Percentiles rank a stretch among this genome's conserved stretches.
These are phyloP conservation scores for Holotrichia oblita DNA, from an alignment of 1,140 invertebrate species.

Conservation along the genomic window DNA sequence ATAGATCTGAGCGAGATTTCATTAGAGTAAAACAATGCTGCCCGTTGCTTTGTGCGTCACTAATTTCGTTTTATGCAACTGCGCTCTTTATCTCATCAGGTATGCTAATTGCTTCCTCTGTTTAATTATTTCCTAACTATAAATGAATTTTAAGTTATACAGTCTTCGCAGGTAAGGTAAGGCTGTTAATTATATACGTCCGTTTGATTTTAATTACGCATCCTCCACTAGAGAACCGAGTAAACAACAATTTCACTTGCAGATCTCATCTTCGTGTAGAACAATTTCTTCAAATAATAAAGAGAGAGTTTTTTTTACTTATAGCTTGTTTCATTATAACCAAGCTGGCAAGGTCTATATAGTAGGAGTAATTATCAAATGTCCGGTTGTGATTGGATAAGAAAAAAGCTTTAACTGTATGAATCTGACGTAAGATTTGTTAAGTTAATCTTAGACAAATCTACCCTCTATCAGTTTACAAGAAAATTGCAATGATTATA, in stretches of 20 bases:
- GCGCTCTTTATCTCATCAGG: conserved; percentile 3
- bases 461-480: too few relatives aligned
- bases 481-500: too few relatives aligned
- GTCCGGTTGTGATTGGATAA: too few relatives aligned
- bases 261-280: background rate
- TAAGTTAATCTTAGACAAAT: too few relatives aligned
- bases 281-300: background rate
- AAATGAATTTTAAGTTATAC: conserved; percentile 20
- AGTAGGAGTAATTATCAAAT: too few relatives aligned
- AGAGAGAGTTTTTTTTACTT: background rate
- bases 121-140: conserved; percentile 25
- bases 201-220: background rate
- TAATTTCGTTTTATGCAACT: background rate
- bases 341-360: too few relatives aligned
- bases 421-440: too few relatives aligned
- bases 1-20: background rate
- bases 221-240: background rate
- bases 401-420: too few relatives aligned
- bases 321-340: too few relatives aligned
- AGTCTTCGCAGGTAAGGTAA: background rate
- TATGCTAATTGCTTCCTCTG: background rate
- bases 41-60: background rate
- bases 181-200: background rate
- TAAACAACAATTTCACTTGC: background rate
- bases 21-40: background rate